These are phyloP conservation scores for Agrilus biguttatus DNA, from an alignment of 2,888 invertebrate species.

Conservation along the genomic window DNA sequence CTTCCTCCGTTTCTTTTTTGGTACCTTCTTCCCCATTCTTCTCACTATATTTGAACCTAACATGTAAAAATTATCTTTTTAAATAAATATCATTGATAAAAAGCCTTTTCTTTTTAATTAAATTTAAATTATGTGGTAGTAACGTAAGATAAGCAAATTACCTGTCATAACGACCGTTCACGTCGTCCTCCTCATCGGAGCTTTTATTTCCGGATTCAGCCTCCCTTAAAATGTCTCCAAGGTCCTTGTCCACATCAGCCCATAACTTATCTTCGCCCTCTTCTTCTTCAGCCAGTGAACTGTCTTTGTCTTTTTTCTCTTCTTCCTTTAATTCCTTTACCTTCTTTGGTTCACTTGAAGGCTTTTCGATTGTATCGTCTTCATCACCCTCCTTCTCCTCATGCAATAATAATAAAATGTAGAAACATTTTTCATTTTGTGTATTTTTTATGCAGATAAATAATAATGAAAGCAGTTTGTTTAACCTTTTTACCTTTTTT, in stretches of 20 bases:
- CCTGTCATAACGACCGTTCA: constrained; percentile 35
- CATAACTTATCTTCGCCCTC: constrained; percentile 55
- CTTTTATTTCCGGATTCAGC: constrained; percentile 42
- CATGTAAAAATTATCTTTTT: background rate
- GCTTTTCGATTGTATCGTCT: constrained; percentile 4
- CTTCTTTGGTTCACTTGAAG: background rate
- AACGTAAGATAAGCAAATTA: constrained; percentile 9
- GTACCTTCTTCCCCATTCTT: constrained; percentile 23
- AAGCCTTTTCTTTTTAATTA: no score
- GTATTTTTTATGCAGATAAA: background rate
- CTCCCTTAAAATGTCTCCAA: constrained; percentile 60
- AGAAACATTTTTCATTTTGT: background rate
- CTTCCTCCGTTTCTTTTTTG: constrained; percentile 9
- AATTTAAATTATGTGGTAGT: no score
- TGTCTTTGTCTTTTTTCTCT: constrained; percentile 13
- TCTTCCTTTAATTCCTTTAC: constrained; percentile 9
- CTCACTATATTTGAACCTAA: constrained; percentile 26
- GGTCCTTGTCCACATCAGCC: constrained; percentile 71
- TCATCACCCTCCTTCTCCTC: constrained; percentile 15
- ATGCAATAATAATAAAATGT: background rate
- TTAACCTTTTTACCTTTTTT: constrained; percentile 27
- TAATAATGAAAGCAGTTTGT: background rate
- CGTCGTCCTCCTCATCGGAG: constrained; percentile 56
- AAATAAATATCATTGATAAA: no score
- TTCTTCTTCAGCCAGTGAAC: constrained; percentile 28